phyloP scores from a whole-genome alignment of 2,113 vertebrate genomes.

The Gobiocypris rarus region DNA sequence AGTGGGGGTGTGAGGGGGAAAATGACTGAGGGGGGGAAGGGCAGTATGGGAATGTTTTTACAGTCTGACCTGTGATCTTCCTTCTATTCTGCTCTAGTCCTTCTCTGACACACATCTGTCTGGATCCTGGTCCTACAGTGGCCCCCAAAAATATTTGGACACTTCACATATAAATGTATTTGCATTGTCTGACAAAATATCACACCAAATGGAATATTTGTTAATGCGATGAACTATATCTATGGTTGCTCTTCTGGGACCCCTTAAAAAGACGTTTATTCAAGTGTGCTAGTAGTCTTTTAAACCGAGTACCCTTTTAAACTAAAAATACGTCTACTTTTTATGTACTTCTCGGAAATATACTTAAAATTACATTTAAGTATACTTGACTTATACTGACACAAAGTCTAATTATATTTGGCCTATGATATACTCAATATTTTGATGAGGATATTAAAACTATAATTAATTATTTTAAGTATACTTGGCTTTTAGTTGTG shows the following conservation, averaged over 20 bases:
- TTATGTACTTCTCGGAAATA: too few relatives aligned
- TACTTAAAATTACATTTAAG: too few relatives aligned
- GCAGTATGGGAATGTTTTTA: constrained; percentile 80
- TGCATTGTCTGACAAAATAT: constrained; percentile 2
- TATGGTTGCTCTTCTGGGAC: background rate
- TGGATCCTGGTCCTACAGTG: constrained; percentile 52
- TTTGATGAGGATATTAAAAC: too few relatives aligned
- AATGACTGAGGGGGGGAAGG: constrained; percentile 61
- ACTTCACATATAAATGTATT: background rate
- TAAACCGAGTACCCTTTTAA: too few relatives aligned
- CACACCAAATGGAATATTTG: background rate
- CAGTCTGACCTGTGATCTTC: constrained; percentile 79
- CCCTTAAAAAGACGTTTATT: background rate
- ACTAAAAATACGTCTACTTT: too few relatives aligned
- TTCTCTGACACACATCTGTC: constrained; percentile 65
- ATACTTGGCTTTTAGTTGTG: too few relatives aligned
- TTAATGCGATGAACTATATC: background rate
- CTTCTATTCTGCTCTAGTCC: constrained; percentile 72
- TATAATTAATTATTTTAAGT: too few relatives aligned
- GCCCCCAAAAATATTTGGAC: background rate
- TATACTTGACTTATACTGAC: too few relatives aligned
- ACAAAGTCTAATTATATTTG: too few relatives aligned
- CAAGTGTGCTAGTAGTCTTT: too few relatives aligned
- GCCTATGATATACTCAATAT: too few relatives aligned
- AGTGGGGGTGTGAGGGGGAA: constrained; percentile 48